Evolutionary conservation across 1,140 invertebrate species (phyloP), one percentile per base, ranked within the genome.

Genomic region (Cydia fagiglandana): DNA sequence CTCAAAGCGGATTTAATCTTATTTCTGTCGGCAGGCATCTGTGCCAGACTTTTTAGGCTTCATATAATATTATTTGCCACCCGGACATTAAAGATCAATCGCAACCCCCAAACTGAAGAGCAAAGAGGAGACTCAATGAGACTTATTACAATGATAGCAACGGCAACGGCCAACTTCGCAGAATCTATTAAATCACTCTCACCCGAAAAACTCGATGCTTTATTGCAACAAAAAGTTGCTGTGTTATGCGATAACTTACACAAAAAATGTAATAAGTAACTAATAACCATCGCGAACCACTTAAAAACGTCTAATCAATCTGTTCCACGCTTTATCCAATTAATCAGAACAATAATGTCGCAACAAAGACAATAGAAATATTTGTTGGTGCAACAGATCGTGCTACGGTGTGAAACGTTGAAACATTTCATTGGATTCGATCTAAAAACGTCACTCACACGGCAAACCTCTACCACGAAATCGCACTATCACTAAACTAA

Each of bases 391-490:
- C 64, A 68, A 68, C 30, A 68, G 28, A 68, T 34, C 64, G 64
- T 68, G 64, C 75, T 45, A 13, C 61, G 77, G 74, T 76, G 79
- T 79, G 79, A 79, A 86, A 86, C 82, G 80, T 53, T 76, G 77
- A 79, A 77, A 80, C 77, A 79, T 82, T 80, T 75, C 74, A 76
- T 86, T 77, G 73, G 77, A 80, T 80, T 75, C 79, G 86, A 76
- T 83, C 87, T 84, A 84, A 77, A 88, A 80, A 84, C 76, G 86
- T 85, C 87, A 86, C 74, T 87, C 85, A 87, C 74, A 61, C 64
- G 53, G 76, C 74, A 10, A 68, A 20, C 64, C 64, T 34, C 15
- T 68, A 68, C 30, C 64, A 68, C 28, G 64, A 38, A 68, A 28
- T 68, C 28, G 5, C 64, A 68, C 64, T 15, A 34, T 34, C 24